phyloP scores from a whole-genome alignment of 2,888 invertebrate species.

The Drosophila macrothrix region DNA sequence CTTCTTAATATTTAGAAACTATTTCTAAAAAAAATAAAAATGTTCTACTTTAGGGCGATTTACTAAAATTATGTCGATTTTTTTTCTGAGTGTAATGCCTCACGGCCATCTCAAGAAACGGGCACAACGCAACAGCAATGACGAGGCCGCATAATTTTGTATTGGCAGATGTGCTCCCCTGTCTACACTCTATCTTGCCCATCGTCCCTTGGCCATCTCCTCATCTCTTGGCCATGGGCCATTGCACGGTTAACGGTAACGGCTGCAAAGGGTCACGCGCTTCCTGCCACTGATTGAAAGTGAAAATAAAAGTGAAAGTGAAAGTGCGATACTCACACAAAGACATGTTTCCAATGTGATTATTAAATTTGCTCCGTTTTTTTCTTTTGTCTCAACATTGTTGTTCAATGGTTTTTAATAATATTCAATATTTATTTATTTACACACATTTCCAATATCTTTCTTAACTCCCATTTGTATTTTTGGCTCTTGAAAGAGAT shows the following conservation, averaged over 20 bases:
- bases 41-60: not conserved
- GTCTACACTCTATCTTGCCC: not conserved
- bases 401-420: not conserved
- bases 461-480: not conserved
- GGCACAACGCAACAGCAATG: conserved; percentile 16
- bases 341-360: not conserved
- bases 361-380: not conserved
- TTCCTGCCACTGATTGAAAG: conserved; percentile 64
- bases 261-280: conserved; percentile 71
- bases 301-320: conserved; percentile 49
- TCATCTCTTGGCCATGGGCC: conserved; percentile 57
- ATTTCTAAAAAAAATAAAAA: not conserved
- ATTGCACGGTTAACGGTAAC: conserved; percentile 66
- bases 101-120: conserved; percentile 8
- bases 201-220: not conserved
- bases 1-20: not conserved
- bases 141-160: conserved; percentile 72
- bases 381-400: not conserved
- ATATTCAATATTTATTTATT: not conserved
- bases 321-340: conserved; percentile 12
- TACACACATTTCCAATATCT: not conserved
- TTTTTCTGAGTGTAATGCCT: conserved; percentile 25
- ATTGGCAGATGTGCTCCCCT: conserved; percentile 64
- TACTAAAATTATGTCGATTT: not conserved
- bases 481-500: not conserved